Evolutionary conservation across 1,140 invertebrate genomes (phyloP).

Genomic region (Drosophila pseudoananassae): DNA sequence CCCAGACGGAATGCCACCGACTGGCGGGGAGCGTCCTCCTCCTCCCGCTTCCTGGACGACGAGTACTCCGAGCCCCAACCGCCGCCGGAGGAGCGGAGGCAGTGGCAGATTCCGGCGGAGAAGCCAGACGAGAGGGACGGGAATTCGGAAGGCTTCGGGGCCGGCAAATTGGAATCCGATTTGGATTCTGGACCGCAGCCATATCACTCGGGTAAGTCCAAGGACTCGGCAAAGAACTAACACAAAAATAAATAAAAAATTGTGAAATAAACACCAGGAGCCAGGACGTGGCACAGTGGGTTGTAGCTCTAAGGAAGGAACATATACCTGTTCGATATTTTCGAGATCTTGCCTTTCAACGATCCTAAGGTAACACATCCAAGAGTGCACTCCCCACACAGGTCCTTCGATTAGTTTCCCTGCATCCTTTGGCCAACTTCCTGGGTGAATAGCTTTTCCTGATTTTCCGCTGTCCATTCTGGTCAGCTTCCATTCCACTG

Average conservation of each 20-base stretch:
- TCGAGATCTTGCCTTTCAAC: too few relatives aligned
- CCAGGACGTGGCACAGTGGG: neutral
- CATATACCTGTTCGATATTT: too few relatives aligned
- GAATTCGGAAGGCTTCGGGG: neutral
- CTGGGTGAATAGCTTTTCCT: neutral
- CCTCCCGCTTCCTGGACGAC: constrained; percentile 29
- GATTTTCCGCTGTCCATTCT: neutral
- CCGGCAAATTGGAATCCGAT: constrained; percentile 23
- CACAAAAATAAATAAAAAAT: neutral
- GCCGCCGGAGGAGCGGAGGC: constrained; percentile 19
- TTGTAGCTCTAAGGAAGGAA: too few relatives aligned
- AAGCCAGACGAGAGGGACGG: neutral
- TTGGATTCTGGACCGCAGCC: constrained; percentile 12
- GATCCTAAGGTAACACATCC: too few relatives aligned
- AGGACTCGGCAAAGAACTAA: neutral
- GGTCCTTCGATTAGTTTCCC: neutral
- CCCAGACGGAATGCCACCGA: constrained; percentile 20
- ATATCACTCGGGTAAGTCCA: constrained; percentile 38
- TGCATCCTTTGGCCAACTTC: neutral
- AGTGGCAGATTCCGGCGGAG: constrained; percentile 5
- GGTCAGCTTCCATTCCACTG: constrained; percentile 1
- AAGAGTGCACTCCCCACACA: neutral
- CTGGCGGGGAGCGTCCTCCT: neutral
- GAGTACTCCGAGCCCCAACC: constrained; percentile 40
- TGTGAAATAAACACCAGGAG: neutral